phyloP scores from a whole-genome alignment of 35 echinoderm and acorn worm genomes.

The Apostichopus californicus region DNA sequence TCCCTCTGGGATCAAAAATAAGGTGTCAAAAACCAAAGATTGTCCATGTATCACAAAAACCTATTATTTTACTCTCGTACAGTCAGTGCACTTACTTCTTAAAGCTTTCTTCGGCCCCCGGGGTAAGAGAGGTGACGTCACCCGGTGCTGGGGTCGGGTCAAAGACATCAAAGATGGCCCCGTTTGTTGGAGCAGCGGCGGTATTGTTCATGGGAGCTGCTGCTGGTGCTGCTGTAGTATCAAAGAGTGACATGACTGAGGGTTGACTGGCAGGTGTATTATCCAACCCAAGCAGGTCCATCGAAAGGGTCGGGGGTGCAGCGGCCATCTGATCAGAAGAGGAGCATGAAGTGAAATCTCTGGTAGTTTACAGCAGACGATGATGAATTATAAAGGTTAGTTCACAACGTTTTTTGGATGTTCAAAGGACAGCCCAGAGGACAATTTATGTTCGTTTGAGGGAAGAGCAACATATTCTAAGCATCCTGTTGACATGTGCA shows the following conservation, averaged over 20 bases:
- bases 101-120: slow-evolving; percentile 88
- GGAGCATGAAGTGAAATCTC: background rate
- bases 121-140: slow-evolving; percentile 48
- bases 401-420: no score
- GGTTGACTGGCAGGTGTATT: slow-evolving; percentile 54
- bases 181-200: slow-evolving; percentile 31
- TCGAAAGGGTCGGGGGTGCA: slow-evolving; percentile 52
- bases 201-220: background rate
- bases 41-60: no score
- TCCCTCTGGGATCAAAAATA: no score
- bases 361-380: no score
- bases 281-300: slow-evolving; percentile 81
- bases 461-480: no score
- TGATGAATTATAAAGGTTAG: no score
- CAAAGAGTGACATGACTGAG: slow-evolving; percentile 60
- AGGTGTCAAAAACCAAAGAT: no score
- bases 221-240: background rate
- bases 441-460: no score
- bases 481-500: no score
- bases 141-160: slow-evolving; percentile 21
- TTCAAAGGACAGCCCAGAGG: no score
- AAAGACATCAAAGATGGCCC: slow-evolving; percentile 80
- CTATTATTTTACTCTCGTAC: no score
- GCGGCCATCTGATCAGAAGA: slow-evolving; percentile 8
- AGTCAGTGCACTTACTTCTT: slow-evolving; percentile 62